Conservation (phyloP, 2,888 invertebrate genomes). For the Nephrotoma flavescens region DNA sequence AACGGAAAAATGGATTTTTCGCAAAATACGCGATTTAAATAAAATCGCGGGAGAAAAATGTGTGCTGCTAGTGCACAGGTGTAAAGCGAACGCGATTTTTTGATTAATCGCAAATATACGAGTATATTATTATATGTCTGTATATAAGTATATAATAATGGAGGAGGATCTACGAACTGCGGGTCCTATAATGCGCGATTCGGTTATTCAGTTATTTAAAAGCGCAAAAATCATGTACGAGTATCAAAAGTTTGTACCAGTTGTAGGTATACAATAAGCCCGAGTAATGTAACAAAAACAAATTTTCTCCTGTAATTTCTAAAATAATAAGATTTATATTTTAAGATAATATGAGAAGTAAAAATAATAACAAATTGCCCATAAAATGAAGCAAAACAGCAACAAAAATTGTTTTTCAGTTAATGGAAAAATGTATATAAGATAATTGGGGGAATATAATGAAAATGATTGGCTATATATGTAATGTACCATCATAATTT, state of each 20-base stretch:
- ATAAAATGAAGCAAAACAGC: background rate
- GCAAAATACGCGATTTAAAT: background rate
- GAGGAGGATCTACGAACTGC: background rate
- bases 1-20: background rate
- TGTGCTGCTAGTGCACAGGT: background rate
- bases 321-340: background rate
- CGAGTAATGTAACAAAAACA: background rate
- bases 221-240: background rate
- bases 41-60: background rate
- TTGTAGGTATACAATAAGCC: background rate
- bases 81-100: background rate
- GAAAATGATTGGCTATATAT: background rate
- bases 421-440: background rate
- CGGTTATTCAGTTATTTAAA: background rate
- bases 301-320: background rate
- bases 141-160: background rate
- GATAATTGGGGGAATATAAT: background rate
- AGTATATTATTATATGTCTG: background rate
- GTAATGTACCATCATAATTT: background rate
- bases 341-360: background rate
- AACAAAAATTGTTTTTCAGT: background rate
- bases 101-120: background rate
- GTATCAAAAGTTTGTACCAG: too few species aligned
- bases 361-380: background rate
- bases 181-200: background rate